These are phyloP conservation scores for Drosophila ercepeae DNA, from an alignment of 1,140 invertebrate species.

Conservation along the genomic window DNA sequence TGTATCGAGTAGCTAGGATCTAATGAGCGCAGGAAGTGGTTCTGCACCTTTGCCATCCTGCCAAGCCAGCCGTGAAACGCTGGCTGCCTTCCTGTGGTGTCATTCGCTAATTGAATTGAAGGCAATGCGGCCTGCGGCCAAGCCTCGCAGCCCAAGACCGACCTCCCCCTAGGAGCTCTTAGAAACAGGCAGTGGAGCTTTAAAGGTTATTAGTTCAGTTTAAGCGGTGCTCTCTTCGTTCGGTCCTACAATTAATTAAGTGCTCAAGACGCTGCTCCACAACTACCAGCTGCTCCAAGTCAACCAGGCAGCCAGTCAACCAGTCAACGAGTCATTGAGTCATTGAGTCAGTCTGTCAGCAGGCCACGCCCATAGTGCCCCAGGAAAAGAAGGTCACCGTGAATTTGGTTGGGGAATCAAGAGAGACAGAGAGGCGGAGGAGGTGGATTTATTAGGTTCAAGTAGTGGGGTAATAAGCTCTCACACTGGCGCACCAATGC, in stretches of 20 bases:
- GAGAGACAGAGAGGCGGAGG: slow-evolving; percentile 1
- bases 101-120: slow-evolving; percentile 51
- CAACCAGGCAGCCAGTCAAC: slow-evolving; percentile 33
- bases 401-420: background rate
- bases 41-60: background rate
- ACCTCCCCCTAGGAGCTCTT: background rate
- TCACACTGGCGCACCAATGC: slow-evolving; percentile 24
- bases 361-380: slow-evolving; percentile 35
- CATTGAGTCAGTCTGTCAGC: slow-evolving; percentile 26
- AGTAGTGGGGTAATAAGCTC: slow-evolving; percentile 60
- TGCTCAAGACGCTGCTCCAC: slow-evolving; percentile 59
- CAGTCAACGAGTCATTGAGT: slow-evolving; percentile 31
- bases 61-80: background rate
- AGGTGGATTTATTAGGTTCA: slow-evolving; percentile 80
- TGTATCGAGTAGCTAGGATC: no score
- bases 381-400: slow-evolving; percentile 69
- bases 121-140: slow-evolving; percentile 40
- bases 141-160: background rate
- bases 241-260: slow-evolving; percentile 76
- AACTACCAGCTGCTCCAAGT: slow-evolving; percentile 42
- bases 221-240: slow-evolving; percentile 51
- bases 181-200: slow-evolving; percentile 26
- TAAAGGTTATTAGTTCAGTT: slow-evolving; percentile 81
- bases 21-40: background rate
- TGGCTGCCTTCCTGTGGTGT: slow-evolving; percentile 24